Evolutionary conservation across 2,797 vertebrate species (phyloP).

Genomic region (Okamejei kenojei): DNA sequence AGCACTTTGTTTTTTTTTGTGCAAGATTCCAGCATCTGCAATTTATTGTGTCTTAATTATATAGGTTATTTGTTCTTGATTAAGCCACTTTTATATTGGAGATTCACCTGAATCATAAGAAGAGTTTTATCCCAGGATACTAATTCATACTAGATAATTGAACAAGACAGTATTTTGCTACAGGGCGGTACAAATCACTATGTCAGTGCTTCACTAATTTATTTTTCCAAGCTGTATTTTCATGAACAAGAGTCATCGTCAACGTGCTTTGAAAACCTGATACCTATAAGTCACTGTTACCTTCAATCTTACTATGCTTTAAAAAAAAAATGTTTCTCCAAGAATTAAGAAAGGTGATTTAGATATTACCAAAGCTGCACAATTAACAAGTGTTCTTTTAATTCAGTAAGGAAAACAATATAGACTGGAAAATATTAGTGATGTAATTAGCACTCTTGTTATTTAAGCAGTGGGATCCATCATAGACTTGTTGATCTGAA

Average conservation of each 20-base stretch:
- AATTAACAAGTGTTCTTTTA: not conserved
- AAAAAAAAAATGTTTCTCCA: not conserved
- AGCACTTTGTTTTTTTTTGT: too few relatives aligned
- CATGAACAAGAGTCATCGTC: not conserved
- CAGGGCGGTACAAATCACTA: not conserved
- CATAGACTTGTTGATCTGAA: not conserved
- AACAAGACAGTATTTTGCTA: not conserved
- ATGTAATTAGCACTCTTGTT: too few relatives aligned
- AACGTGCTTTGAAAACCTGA: not conserved
- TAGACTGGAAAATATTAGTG: not conserved
- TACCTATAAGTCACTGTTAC: not conserved
- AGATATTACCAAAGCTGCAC: not conserved
- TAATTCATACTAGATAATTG: not conserved
- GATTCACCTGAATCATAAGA: constrained; percentile 22
- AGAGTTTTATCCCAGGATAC: not conserved
- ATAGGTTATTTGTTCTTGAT: not conserved
- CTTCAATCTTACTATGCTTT: not conserved
- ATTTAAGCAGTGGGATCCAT: not conserved
- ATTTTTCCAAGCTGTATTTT: not conserved
- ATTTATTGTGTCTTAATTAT: not conserved
- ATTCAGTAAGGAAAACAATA: not conserved
- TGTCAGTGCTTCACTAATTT: not conserved
- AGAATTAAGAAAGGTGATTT: not conserved
- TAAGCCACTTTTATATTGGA: not conserved
- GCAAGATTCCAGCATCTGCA: too few relatives aligned